These are phyloP conservation scores for Scytalopus superciliaris DNA, from an alignment of 2,113 vertebrate genomes.

Conservation along the genomic window DNA sequence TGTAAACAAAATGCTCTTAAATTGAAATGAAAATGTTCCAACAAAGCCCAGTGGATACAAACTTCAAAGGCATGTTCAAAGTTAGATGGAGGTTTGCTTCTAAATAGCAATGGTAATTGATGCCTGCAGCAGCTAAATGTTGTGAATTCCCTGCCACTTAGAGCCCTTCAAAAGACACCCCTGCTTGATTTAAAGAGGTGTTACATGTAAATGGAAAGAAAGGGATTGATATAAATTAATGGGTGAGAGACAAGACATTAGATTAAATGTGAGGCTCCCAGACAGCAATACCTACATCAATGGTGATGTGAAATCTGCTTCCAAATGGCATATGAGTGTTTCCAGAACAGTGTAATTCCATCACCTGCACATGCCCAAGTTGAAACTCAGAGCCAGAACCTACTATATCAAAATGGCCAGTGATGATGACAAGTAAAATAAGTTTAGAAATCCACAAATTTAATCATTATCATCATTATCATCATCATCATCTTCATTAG, in stretches of 20 bases:
- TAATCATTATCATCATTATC: neutral
- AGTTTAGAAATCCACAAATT: neutral
- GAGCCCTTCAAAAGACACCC: neutral
- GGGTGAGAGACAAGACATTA: neutral
- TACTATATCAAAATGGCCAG: neutral
- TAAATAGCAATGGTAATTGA: slow-evolving; percentile 16
- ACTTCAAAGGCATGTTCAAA: neutral
- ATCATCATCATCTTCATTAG: neutral
- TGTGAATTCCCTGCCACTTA: neutral
- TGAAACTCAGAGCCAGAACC: neutral
- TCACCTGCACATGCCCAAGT: neutral
- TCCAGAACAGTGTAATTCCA: neutral
- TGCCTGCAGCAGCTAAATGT: neutral
- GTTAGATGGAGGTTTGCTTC: neutral
- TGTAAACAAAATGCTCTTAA: neutral
- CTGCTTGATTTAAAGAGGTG: slow-evolving; percentile 3
- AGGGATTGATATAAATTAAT: slow-evolving; percentile 6
- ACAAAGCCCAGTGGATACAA: neutral
- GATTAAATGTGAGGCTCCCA: neutral
- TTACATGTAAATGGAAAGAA: slow-evolving; percentile 2
- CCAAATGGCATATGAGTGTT: neutral
- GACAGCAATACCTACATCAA: neutral
- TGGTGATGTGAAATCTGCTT: neutral
- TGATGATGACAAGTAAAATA: neutral
- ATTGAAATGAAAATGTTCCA: neutral